Base-by-base conservation (phyloP, 2,113 vertebrate genomes). In the Gallinago paraguaiae region DNA sequence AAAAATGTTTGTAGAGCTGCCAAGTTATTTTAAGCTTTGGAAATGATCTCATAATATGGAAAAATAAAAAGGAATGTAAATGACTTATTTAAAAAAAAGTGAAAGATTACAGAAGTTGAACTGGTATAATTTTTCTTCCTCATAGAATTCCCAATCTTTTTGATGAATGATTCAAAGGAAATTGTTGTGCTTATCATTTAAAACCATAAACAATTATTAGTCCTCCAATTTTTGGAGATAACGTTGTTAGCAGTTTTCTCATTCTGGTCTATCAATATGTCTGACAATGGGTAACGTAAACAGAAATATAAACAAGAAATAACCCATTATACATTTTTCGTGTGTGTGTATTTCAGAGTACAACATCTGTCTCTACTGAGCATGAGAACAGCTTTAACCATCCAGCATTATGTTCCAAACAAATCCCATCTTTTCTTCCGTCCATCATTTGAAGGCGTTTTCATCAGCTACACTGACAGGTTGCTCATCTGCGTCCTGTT, bases 21-120 rank as follows among this genome's bases (percentile, higher is more conserved):
- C 65, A 82, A 85, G 83, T 74, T 93, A 86, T 82, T 85, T 88
- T 88, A 88, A 82, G 76, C 46, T 91, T 88, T 94, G 83, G 56
- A 88, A 94, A 82, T 88, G 19, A 88, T 75, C 70, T 91, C 71
- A 74, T 61, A 37, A 54, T 51, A 65, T n/a, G 60, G 31, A 85
- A 90, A 90, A 91, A 45, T 37, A 81, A 88, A 90, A 56, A 92
- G 30, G 27, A 81, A 61, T 54, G 10, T 50, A 68, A 87, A 63
- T 77, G 3, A 53, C 37, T 74, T 35, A 11, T 48, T 92, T 39
- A 63, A 54, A 19, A 54, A 80, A 82, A 82, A 45, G 39, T 92
- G n/a, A 69, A 92, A 75, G 56, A 82, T 35, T 2, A 60, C 45
- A 60, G 37, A 65, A 64, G 11, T 57, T 64, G 28, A 60, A 46